A percentile compares a stretch with the other conserved stretches of the same genome.
Evolutionary conservation across 2,888 invertebrate species (phyloP).

Genomic region (Limnephilus rhombicus): DNA sequence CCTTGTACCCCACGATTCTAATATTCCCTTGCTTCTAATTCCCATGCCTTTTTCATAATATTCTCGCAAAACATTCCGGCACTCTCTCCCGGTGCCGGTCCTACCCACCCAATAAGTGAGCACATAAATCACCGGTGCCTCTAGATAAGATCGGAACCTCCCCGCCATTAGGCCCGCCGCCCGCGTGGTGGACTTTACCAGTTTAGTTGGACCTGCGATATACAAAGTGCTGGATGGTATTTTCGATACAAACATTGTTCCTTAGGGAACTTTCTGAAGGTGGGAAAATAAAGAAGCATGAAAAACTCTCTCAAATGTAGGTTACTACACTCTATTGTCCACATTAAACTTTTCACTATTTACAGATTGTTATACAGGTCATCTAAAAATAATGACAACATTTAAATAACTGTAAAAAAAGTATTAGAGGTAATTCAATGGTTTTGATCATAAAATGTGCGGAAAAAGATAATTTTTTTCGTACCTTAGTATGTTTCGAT

Average conservation of each 20-base stretch:
- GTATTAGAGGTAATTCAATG: too few relatives aligned
- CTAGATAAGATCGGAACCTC: neutral
- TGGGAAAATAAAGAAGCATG: too few relatives aligned
- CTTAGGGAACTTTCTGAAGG: too few relatives aligned
- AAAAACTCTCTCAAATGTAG: too few relatives aligned
- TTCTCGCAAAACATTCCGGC: constrained; percentile 11
- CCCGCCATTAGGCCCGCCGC: constrained; percentile 30
- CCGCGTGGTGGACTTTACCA: neutral
- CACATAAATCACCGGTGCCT: constrained; percentile 6
- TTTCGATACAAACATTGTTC: neutral
- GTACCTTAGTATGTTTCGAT: too few relatives aligned
- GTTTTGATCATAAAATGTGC: too few relatives aligned
- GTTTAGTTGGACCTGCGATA: neutral
- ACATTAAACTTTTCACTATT: too few relatives aligned
- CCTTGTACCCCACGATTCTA: neutral
- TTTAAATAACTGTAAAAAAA: too few relatives aligned
- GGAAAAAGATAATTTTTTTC: too few relatives aligned
- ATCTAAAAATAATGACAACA: too few relatives aligned
- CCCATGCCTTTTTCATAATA: constrained; percentile 18
- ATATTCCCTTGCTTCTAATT: neutral
- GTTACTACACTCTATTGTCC: too few relatives aligned
- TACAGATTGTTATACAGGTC: too few relatives aligned
- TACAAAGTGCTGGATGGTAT: neutral
- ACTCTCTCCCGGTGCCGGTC: neutral
- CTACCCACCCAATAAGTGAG: constrained; percentile 23